phyloP scores from a whole-genome alignment of 1,140 invertebrate species.

The Centruroides sculpturatus region DNA sequence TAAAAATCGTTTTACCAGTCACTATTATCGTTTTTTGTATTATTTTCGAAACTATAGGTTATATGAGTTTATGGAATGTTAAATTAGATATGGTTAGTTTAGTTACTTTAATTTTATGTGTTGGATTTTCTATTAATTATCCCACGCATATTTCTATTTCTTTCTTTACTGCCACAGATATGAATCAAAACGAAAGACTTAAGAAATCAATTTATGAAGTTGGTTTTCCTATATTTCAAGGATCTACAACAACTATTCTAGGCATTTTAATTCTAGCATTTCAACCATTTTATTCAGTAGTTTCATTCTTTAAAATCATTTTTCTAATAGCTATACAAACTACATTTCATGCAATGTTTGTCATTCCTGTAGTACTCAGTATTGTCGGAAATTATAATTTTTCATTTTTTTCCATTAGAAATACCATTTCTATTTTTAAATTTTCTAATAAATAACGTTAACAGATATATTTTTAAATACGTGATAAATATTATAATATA shows the following conservation, averaged over 20 bases:
- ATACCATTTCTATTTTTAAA: too few species aligned
- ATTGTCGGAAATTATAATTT: too few species aligned
- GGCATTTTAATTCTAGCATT: not conserved
- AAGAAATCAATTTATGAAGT: not conserved
- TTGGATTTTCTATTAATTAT: slow-evolving; percentile 94
- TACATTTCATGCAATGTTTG: too few species aligned
- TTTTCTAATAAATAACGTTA: too few species aligned
- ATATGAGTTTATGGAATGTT: slow-evolving; percentile 89
- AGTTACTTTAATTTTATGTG: slow-evolving; percentile 97
- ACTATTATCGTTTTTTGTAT: slow-evolving; percentile 90
- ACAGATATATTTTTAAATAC: too few species aligned
- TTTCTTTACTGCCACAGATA: not conserved
- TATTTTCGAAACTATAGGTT: slow-evolving; percentile 86
- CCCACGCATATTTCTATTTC: slow-evolving; percentile 93
- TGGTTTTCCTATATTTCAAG: not conserved
- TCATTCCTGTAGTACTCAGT: slow-evolving; percentile 26
- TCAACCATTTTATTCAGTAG: slow-evolving; percentile 27
- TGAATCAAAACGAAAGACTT: slow-evolving; percentile 1
- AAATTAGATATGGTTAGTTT: slow-evolving; percentile 93
- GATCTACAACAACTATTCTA: not conserved
- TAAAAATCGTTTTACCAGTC: slow-evolving; percentile 83
- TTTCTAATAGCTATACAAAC: not conserved
- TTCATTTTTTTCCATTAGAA: too few species aligned
- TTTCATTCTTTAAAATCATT: not conserved
- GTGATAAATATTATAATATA: too few species aligned